A percentile compares a stretch with the other conserved stretches of the same genome.
These are phyloP conservation scores for Tamias sibiricus DNA, from an alignment of 2,113 vertebrate species.

Conservation along the genomic window DNA sequence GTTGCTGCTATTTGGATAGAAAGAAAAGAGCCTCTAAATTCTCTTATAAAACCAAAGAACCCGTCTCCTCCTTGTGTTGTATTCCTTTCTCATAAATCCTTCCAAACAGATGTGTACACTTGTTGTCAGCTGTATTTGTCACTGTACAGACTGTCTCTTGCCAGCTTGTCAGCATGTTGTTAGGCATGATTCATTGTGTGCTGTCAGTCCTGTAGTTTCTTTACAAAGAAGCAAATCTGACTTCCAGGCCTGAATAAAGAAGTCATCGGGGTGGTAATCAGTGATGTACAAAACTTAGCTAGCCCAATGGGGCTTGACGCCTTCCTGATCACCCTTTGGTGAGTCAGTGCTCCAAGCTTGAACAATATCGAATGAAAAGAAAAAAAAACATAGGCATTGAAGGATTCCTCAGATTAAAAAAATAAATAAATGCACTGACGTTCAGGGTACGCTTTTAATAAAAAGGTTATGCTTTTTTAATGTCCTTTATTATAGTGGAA, in stretches of 20 bases:
- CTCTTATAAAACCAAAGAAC: slow-evolving; percentile 60
- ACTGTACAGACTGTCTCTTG: slow-evolving; percentile 83
- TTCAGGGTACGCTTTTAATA: slow-evolving; percentile 57
- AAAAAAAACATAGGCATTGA: neutral
- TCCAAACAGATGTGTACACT: slow-evolving; percentile 84
- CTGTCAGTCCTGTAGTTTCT: slow-evolving; percentile 83
- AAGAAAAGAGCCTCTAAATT: slow-evolving; percentile 73
- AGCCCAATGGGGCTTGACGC: slow-evolving; percentile 62
- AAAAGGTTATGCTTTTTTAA: slow-evolving; percentile 62
- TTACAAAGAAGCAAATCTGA: slow-evolving; percentile 84
- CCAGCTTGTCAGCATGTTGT: slow-evolving; percentile 85
- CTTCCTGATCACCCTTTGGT: slow-evolving; percentile 67
- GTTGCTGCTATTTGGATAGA: slow-evolving; percentile 60
- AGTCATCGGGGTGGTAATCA: slow-evolving; percentile 80
- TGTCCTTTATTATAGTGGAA: slow-evolving; percentile 66
- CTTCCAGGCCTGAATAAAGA: slow-evolving; percentile 79
- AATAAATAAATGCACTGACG: slow-evolving; percentile 61
- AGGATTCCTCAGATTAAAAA: slow-evolving; percentile 55
- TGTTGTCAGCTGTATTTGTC: slow-evolving; percentile 87
- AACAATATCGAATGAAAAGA: slow-evolving; percentile 28
- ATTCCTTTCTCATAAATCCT: slow-evolving; percentile 85
- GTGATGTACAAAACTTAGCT: slow-evolving; percentile 74
- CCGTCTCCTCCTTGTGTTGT: slow-evolving; percentile 76
- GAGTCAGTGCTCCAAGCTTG: slow-evolving; percentile 56
- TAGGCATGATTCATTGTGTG: slow-evolving; percentile 88